Evolutionary conservation across 1,140 invertebrate genomes (phyloP), one percentile per base, ranked within the genome.

Genomic region (Nasonia vitripennis): DNA sequence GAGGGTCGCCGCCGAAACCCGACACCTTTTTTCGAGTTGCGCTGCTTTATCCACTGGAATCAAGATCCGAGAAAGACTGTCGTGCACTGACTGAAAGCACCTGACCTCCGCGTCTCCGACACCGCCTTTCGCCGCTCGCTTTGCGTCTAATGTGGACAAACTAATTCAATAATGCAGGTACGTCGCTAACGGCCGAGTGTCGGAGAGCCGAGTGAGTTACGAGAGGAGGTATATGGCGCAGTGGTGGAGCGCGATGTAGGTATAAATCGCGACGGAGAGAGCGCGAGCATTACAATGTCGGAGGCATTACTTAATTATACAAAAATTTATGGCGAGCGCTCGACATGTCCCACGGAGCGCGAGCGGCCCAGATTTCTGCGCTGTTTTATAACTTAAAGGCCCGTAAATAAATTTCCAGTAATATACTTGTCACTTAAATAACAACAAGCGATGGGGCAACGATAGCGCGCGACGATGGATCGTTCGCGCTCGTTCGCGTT

Each of bases 341-440:
- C 62, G 23, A 84, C 9, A 70, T 68, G 70, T 31, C 41, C 74
- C 37, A 14, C 82, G 17, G 48, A 31, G 71, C 0, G 73, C 14
- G 31, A 7, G 31, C 0, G 9, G 12, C 31, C 68, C 62, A 17
- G 45, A 83, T 77, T 78, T 84, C 51, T 7, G 27, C 27, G 23
- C 74, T 27, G 17, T 71, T 12, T 71, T 31, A 34, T n/a, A 34
- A 31, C n/a, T 77, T 23, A 20, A n/a, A 27, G 17, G 74, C 41
- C 23, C 70, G 71, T 67, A 80, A 85, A 85, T 85, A 85, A 80
- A 85, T 80, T 51, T 80, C 78, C 70, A 70, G 55, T 70, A 85
- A 85, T 81, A 81, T 37, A 77, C 84, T 81, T 55, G 84, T 75
- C 79, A 85, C 37, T 81, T 77, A 81, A 81, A 80, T 75, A 78